Evolutionary conservation across 2,888 invertebrate species (phyloP).

Genomic region (Pristionchus maxplancki): DNA sequence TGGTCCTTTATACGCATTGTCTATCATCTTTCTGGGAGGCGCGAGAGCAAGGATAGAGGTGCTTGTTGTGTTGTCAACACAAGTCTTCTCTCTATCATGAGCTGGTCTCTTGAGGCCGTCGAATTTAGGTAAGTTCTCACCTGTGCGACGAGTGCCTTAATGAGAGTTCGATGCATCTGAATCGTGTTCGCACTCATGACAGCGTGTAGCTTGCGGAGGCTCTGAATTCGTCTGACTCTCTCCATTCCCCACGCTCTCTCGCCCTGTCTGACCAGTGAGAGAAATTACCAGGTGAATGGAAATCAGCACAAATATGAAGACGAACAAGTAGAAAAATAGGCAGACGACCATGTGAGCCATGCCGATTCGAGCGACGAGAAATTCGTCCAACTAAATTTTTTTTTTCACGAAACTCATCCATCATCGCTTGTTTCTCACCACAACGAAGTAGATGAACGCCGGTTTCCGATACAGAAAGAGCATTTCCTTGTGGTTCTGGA

Average conservation of each 20-base stretch:
- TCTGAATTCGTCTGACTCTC: no score
- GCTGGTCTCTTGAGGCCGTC: no score
- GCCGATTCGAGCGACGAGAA: neutral
- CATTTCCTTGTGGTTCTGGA: neutral
- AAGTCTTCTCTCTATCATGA: no score
- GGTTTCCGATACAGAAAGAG: neutral
- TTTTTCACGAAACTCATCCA: neutral
- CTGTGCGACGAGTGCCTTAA: neutral
- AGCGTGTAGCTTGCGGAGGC: no score
- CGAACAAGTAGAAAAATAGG: neutral
- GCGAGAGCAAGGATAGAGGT: no score
- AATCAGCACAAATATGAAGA: neutral
- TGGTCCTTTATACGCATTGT: no score
- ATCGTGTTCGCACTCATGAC: constrained; percentile 27
- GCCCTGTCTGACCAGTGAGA: no score
- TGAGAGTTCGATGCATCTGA: neutral
- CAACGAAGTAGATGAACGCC: constrained; percentile 9
- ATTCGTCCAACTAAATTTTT: neutral
- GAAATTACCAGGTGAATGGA: neutral
- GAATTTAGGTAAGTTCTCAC: neutral
- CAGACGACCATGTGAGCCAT: neutral
- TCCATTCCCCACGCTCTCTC: no score
- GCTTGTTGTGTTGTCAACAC: no score
- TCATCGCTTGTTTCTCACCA: no score
- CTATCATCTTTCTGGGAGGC: no score